These are phyloP conservation scores for Neuroterus valhalla DNA, from an alignment of 1,140 invertebrate genomes.

Conservation along the genomic window DNA sequence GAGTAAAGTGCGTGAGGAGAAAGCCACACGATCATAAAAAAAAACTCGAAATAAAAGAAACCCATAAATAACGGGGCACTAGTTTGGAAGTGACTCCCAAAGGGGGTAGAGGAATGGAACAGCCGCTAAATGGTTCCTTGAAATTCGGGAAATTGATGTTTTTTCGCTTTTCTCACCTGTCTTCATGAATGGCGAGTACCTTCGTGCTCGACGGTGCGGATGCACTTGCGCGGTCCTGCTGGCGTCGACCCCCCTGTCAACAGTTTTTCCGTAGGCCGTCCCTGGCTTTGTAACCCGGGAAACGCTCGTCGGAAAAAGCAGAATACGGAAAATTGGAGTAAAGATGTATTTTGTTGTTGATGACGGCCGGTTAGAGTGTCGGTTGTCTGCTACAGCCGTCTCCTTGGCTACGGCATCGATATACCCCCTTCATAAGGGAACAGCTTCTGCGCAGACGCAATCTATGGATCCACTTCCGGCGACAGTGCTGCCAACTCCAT, in stretches of 20 bases:
- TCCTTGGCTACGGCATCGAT: conserved; percentile 75
- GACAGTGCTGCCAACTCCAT: no score
- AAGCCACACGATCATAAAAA: no score
- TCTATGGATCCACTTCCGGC: not conserved
- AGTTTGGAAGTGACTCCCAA: not conserved
- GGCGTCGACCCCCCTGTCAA: conserved; percentile 40
- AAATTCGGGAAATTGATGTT: conserved; percentile 16
- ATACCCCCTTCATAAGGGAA: conserved; percentile 5
- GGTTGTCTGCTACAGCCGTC: conserved; percentile 73
- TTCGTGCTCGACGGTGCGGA: conserved; percentile 56
- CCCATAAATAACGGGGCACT: no score
- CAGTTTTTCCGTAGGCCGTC: conserved; percentile 53
- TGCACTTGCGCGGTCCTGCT: conserved; percentile 59
- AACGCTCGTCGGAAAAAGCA: conserved; percentile 60
- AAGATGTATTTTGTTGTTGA: conserved; percentile 59
- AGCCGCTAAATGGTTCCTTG: not conserved
- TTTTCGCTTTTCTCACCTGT: conserved; percentile 65
- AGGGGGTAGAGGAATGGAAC: not conserved
- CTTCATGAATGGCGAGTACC: conserved; percentile 68
- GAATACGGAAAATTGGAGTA: conserved; percentile 48
- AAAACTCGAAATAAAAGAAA: no score
- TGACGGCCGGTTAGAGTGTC: conserved; percentile 63
- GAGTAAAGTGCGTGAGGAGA: no score
- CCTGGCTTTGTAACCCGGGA: conserved; percentile 62
- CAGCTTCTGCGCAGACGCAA: not conserved